Base-by-base conservation (phyloP, 2,797 vertebrate genomes). In the Xyrichtys novacula region DNA sequence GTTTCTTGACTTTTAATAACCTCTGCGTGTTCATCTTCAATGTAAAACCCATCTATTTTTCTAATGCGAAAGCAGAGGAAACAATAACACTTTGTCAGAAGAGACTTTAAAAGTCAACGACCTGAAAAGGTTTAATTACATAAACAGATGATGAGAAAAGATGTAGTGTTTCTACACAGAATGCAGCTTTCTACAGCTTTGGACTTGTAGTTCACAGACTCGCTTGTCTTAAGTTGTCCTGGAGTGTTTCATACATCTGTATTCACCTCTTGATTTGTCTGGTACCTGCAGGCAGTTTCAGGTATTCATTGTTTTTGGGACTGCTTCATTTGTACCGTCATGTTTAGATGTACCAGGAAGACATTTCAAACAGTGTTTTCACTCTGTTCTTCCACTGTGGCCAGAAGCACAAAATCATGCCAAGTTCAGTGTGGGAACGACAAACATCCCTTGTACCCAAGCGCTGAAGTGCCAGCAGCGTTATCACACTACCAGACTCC, bases 371-470 rank as follows among this genome's bases (percentile, higher is more conserved):
- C 65, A 43, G 56, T 65, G 67, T 88, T 88, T 85, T 74, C 26
- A 74, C 74, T 85, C 84, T 81, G 81, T 87, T 85, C 83, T 73
- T 68, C 66, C 20, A 46, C 75, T 14, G 29, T 12, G 19, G 76
- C 68, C 79, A 80, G 78, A 59, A 74, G 81, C 65, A 71, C 59
- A 72, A 79, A 84, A 44, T 63, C 61, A 78, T 88, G 90, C 88
- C 90, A 93, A 91, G 84, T 87, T 74, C 74, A 88, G 80, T 93
- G 91, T 93, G 91, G 91, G 91, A 93, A 93, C 80, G 71, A 90
- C 91, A 93, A 93, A 93, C 91, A 91, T 85, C 89, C 78, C 86
- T 76, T 74, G 76, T 89, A 91, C 90, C 83, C 88, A 90, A 84
- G 85, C 80, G 66, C 84, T 71, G 46, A 83, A 72, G 76, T 88